Evolutionary conservation across 2,888 invertebrate species (phyloP).

Genomic region (Rapana venosa): DNA sequence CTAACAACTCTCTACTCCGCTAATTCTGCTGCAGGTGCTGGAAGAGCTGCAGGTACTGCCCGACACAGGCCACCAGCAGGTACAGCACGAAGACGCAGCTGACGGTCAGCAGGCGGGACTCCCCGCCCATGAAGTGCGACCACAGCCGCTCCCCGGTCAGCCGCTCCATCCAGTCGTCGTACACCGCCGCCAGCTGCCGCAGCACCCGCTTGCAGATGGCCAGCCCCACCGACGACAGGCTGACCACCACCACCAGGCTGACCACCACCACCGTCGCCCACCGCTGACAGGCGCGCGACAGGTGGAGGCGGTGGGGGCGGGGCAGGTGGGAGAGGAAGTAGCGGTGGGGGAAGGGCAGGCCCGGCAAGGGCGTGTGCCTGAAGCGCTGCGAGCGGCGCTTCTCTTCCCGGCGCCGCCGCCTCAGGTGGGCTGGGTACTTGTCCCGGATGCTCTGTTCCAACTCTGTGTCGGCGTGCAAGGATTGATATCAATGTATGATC

Average conservation of each 20-base stretch:
- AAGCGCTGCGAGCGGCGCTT: background rate
- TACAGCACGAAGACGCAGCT: slow-evolving; percentile 39
- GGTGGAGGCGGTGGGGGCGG: background rate
- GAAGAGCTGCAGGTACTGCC: background rate
- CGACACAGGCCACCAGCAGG: slow-evolving; percentile 2
- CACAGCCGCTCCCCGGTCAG: slow-evolving; percentile 36
- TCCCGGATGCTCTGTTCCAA: background rate
- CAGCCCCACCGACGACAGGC: background rate
- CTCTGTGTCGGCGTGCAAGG: background rate
- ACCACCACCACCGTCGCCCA: background rate
- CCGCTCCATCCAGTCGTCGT: slow-evolving; percentile 14
- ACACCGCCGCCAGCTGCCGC: background rate
- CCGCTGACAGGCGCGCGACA: background rate
- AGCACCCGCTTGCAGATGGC: slow-evolving; percentile 19
- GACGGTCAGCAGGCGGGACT: slow-evolving; percentile 33
- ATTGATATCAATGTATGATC: background rate
- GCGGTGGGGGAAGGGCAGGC: background rate
- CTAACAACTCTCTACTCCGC: too few relatives aligned
- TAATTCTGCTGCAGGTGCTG: background rate
- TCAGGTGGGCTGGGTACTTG: slow-evolving; percentile 10
- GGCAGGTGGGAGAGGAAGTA: background rate
- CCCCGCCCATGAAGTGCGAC: slow-evolving; percentile 37
- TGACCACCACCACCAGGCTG: background rate
- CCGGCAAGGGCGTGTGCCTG: slow-evolving; percentile 12
- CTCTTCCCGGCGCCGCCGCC: background rate